Conservation (phyloP, 2,888 invertebrate species). For the Ennomos erosarius region DNA sequence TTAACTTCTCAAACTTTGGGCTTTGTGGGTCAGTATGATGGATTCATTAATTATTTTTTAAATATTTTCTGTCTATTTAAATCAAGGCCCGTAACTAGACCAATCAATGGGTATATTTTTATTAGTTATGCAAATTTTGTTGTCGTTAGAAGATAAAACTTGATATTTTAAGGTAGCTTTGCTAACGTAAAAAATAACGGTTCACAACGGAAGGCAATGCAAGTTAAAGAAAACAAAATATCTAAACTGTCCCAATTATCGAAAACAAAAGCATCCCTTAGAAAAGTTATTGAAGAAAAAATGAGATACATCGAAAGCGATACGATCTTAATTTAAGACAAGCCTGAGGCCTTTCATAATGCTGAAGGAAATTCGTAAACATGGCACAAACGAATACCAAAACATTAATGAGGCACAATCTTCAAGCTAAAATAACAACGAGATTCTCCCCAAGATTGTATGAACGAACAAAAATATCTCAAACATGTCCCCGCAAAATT, state of each 20-base stretch:
- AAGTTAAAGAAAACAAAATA: slow-evolving; percentile 8
- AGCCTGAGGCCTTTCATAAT: slow-evolving; percentile 25
- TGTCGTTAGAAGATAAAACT: too few species aligned
- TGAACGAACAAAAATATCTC: slow-evolving; percentile 16
- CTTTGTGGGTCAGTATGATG: too few species aligned
- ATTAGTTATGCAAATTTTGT: too few species aligned
- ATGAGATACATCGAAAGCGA: slow-evolving; percentile 33
- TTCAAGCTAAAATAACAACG: slow-evolving; percentile 30
- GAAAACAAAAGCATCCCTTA: slow-evolving; percentile 7
- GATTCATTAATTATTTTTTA: too few species aligned
- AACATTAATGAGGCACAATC: slow-evolving; percentile 60
- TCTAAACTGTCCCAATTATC: slow-evolving; percentile 16
- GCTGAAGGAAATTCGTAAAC: slow-evolving; percentile 27
- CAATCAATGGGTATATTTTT: too few species aligned
- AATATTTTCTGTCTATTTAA: too few species aligned
- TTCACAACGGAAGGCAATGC: neutral
- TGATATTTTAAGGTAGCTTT: too few species aligned
- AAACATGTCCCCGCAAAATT: slow-evolving; percentile 17
- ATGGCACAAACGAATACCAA: slow-evolving; percentile 48
- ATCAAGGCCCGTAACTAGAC: too few species aligned
- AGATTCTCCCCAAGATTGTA: slow-evolving; percentile 8
- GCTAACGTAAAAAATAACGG: too few species aligned
- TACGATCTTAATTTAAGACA: slow-evolving; percentile 38
- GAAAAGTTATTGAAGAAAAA: slow-evolving; percentile 23
- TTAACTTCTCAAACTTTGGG: too few species aligned